Base-by-base conservation (phyloP, 2,797 vertebrate genomes). In the Clarias pachynema region DNA sequence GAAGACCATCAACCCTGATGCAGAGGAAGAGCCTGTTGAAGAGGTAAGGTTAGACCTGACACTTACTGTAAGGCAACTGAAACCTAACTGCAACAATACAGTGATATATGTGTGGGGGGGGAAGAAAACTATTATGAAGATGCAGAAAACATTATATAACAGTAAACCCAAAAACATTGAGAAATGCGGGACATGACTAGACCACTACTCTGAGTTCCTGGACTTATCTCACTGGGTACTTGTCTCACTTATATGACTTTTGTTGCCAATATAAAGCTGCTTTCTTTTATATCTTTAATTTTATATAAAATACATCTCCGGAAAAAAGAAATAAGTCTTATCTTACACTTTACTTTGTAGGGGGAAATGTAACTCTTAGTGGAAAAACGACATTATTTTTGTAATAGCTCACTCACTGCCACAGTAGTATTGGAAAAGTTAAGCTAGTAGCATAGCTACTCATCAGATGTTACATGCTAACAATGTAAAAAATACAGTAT, bases 1-100 rank as follows among this genome's bases (percentile, higher is more conserved):
- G 93, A 97, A 97, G 95, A 97, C 95, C 20, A 90, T 99, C 26
- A 96, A 96, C 85, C 95, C 96, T 1, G 95, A 97, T 5, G 91
- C 92, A 18, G 95, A 97, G 34, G 97, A 96, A 83, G 95, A 93
- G 0, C 82, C 94, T n/a, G 92, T 92, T 9, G 97, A 97, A 66
- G 96, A 98, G 97, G 98, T 98, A 80, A 80, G 49, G 0, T 78
- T 37, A 37, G 29, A 77, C 8, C 9, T 57, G 74, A 37, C 57
- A 24, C 20, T 3, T 40, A 40, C 37, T 6, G 37, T 59, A 56
- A 26, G 9, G 9, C 34, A 37, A 34, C 37, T 15, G 37, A 24
- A 9, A 34, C 63, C 15, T 62, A 44, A 63, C 24, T 22, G 31
- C 5, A 49, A 73, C 22, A 73, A 74, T 18, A 73, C 49, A 49